These are phyloP conservation scores for Dipodomys spectabilis DNA, from an alignment of 2,113 vertebrate species.

Conservation along the genomic window DNA sequence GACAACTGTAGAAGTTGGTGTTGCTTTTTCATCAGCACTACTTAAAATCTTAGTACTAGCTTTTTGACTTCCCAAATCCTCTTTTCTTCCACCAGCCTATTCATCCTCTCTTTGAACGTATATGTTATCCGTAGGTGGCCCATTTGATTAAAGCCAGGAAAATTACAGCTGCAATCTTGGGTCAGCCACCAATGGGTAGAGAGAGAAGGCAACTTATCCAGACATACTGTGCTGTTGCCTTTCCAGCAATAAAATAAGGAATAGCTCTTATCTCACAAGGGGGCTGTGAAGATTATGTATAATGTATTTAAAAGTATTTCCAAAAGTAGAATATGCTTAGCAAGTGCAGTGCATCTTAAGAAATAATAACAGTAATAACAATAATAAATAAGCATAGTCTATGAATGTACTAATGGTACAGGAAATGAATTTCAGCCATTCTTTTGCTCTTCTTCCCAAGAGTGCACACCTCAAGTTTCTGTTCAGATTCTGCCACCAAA, in stretches of 20 bases:
- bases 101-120: background rate
- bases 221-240: background rate
- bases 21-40: background rate
- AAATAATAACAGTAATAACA: background rate
- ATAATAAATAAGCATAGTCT: background rate
- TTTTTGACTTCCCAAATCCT: background rate
- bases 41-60: background rate
- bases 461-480: background rate
- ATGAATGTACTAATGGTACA: background rate
- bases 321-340: constrained; percentile 28
- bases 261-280: background rate
- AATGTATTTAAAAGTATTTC: background rate
- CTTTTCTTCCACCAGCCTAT: background rate
- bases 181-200: background rate
- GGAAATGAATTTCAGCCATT: background rate
- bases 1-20: background rate
- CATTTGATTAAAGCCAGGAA: constrained; percentile 29
- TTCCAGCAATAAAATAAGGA: constrained; percentile 47
- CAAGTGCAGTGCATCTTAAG: constrained; percentile 5
- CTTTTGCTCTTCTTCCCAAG: background rate
- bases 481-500: background rate
- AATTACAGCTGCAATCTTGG: constrained; percentile 25
- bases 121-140: background rate
- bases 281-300: background rate
- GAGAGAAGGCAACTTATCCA: constrained; percentile 41